These are phyloP conservation scores for Microctenopoma steveboyesi DNA, from an alignment of 2,797 vertebrate species.

Conservation along the genomic window DNA sequence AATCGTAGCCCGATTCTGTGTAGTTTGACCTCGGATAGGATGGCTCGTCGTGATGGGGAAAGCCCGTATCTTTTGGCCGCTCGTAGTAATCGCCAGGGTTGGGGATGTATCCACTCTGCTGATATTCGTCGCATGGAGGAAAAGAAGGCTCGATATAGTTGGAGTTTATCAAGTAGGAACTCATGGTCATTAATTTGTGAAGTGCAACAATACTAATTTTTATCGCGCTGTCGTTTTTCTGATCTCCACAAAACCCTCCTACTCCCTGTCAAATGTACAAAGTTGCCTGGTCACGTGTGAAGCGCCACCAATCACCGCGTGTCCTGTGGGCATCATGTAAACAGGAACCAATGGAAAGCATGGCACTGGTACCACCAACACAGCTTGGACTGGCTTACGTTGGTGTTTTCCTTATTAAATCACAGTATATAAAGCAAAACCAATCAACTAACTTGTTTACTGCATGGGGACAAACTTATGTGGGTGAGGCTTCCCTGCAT, in stretches of 20 bases:
- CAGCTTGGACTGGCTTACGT: slow-evolving; percentile 76
- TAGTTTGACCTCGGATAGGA: slow-evolving; percentile 90
- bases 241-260: slow-evolving; percentile 94
- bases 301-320: slow-evolving; percentile 86
- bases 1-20: slow-evolving; percentile 87
- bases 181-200: slow-evolving; percentile 99
- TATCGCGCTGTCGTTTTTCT: slow-evolving; percentile 99
- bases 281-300: slow-evolving; percentile 93
- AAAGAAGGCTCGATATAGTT: slow-evolving; percentile 99
- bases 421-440: slow-evolving; percentile 78
- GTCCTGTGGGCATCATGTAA: slow-evolving; percentile 95
- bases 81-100: slow-evolving; percentile 89
- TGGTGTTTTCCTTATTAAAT: slow-evolving; percentile 82
- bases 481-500: slow-evolving; percentile 63
- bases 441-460: slow-evolving; percentile 76
- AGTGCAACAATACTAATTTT: slow-evolving; percentile 96
- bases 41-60: slow-evolving; percentile 88
- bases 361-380: slow-evolving; percentile 81
- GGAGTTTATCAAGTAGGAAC: slow-evolving; percentile 99
- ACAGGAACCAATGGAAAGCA: slow-evolving; percentile 91
- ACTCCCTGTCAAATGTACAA: slow-evolving; percentile 93
- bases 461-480: slow-evolving; percentile 65
- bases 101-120: slow-evolving; percentile 91
- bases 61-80: slow-evolving; percentile 89
- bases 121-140: slow-evolving; percentile 97